phyloP scores from a whole-genome alignment of 2,888 invertebrate species.

The Elysia crispata region DNA sequence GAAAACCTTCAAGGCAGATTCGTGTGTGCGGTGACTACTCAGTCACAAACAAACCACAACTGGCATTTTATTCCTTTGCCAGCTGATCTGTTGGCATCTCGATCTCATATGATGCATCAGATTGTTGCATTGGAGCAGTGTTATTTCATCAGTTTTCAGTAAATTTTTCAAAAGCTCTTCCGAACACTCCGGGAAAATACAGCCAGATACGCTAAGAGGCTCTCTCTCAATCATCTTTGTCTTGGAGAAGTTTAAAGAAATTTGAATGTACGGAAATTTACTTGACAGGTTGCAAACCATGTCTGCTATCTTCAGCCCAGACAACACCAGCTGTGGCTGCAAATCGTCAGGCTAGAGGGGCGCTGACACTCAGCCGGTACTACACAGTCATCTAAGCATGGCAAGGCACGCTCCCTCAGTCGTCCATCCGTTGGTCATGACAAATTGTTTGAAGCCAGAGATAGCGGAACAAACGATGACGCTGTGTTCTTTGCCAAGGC shows the following conservation, averaged over 20 bases:
- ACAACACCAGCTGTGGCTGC: constrained; percentile 13
- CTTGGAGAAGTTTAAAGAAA: neutral
- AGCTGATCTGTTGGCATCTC: too few relatives aligned
- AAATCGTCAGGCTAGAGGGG: neutral
- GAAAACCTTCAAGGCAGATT: too few relatives aligned
- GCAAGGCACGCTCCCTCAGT: neutral
- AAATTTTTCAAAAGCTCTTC: too few relatives aligned
- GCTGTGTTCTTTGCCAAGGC: neutral
- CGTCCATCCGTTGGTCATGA: neutral
- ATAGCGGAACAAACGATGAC: neutral
- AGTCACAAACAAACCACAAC: too few relatives aligned
- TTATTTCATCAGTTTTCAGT: too few relatives aligned
- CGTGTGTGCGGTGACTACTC: too few relatives aligned
- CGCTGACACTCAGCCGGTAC: neutral
- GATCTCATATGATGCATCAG: too few relatives aligned
- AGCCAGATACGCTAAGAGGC: neutral
- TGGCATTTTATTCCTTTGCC: too few relatives aligned
- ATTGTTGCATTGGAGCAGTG: too few relatives aligned
- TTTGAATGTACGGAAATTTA: neutral
- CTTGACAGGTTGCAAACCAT: neutral
- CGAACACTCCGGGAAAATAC: too few relatives aligned
- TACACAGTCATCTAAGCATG: neutral
- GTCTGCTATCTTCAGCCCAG: neutral
- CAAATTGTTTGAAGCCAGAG: neutral
- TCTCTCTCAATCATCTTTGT: neutral